Conservation (phyloP, 1,140 invertebrate species). For the Cyphomyrmex costatus region DNA sequence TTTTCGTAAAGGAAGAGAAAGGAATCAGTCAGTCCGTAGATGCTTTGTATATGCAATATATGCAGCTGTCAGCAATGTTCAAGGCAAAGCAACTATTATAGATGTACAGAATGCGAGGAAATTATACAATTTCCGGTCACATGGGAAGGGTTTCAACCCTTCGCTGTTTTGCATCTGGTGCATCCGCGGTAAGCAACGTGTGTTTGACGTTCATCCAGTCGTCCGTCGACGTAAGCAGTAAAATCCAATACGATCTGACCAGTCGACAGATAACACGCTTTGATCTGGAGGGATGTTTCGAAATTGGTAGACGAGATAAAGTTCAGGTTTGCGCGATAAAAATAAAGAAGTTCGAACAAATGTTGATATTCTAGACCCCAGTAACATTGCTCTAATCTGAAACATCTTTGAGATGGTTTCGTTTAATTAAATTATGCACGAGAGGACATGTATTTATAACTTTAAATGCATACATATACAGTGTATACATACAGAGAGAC, state of each 20-base stretch:
- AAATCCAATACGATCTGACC: constrained; percentile 22
- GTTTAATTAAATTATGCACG: constrained; percentile 10
- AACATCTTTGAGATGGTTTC: background rate
- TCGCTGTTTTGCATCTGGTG: constrained; percentile 23
- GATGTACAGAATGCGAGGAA: constrained; percentile 46
- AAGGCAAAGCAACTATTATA: constrained; percentile 37
- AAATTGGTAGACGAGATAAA: background rate
- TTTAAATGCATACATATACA: background rate
- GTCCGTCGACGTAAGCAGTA: background rate
- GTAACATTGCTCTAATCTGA: background rate
- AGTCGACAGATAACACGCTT: constrained; percentile 17
- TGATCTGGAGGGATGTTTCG: constrained; percentile 37
- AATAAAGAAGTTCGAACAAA: constrained; percentile 1
- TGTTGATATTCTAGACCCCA: background rate
- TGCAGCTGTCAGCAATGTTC: constrained; percentile 3
- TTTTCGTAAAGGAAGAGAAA: too few relatives aligned
- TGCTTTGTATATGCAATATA: background rate
- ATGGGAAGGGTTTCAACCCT: constrained; percentile 33
- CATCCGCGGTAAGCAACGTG: constrained; percentile 12
- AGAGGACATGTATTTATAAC: constrained; percentile 7
- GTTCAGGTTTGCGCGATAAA: background rate
- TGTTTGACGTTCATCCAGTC: constrained; percentile 31
- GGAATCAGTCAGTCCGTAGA: background rate
- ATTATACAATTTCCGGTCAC: constrained; percentile 62
- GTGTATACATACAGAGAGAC: background rate